phyloP scores from a whole-genome alignment of 2,113 vertebrate species.

The Cyprichromis sp. region DNA sequence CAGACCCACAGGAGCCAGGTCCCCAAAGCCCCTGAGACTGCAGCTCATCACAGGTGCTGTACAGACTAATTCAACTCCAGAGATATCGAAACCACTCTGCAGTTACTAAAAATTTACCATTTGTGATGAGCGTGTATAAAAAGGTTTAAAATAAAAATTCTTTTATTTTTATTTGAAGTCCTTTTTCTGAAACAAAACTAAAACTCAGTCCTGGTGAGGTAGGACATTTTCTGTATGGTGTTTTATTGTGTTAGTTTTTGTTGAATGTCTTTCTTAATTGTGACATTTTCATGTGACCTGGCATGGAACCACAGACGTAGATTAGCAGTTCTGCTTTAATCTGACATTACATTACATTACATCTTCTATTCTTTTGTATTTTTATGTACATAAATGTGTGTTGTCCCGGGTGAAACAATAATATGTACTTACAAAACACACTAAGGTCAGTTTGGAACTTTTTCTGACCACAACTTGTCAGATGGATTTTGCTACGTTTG shows the following conservation, averaged over 20 bases:
- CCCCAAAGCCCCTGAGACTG: background rate
- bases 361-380: background rate
- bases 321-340: background rate
- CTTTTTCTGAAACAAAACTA: background rate
- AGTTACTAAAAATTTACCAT: background rate
- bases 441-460: background rate
- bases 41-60: background rate
- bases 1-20: background rate
- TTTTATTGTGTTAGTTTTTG: background rate
- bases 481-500: background rate
- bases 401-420: background rate
- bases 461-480: background rate
- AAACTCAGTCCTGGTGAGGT: background rate
- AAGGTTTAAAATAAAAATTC: background rate
- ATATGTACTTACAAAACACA: background rate
- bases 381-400: background rate
- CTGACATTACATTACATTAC: background rate
- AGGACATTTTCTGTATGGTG: background rate
- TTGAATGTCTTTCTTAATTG: background rate
- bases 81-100: background rate
- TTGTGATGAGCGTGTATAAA: background rate
- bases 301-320: background rate
- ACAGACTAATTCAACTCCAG: background rate
- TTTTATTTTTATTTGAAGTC: background rate
- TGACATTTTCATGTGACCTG: background rate